Conservation (phyloP, 2,888 invertebrate genomes). For the Teleiodes luculella region DNA sequence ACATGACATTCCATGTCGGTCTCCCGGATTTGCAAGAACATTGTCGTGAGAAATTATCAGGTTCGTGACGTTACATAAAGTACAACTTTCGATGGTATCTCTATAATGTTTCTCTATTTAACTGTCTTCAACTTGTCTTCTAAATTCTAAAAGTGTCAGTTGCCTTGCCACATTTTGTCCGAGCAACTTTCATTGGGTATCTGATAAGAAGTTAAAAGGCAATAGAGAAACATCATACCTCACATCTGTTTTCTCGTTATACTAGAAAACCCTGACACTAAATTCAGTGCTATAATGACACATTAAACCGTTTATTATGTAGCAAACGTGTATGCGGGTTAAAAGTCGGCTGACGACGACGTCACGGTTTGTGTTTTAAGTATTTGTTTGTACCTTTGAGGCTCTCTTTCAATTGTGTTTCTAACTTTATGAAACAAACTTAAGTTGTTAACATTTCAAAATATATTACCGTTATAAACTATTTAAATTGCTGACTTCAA, state of each 20-base stretch:
- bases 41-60: constrained; percentile 27
- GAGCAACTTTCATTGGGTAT: constrained; percentile 5
- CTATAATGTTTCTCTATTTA: not conserved
- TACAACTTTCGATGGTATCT: constrained; percentile 1
- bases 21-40: constrained; percentile 17
- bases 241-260: not conserved
- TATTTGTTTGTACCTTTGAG: too few relatives aligned
- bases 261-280: constrained; percentile 26
- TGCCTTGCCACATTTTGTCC: not conserved
- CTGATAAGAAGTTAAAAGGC: constrained; percentile 4
- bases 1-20: constrained; percentile 25
- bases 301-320: constrained; percentile 28
- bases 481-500: too few relatives aligned
- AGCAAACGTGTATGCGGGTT: constrained; percentile 36
- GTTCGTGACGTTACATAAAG: constrained; percentile 12
- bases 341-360: constrained; percentile 41
- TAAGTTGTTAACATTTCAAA: too few relatives aligned
- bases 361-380: constrained; percentile 28
- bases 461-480: too few relatives aligned
- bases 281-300: constrained; percentile 31
- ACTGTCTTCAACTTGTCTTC: constrained; percentile 6
- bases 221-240: not conserved
- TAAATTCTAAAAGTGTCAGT: not conserved
- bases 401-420: too few relatives aligned
- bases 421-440: too few relatives aligned